phyloP scores from a whole-genome alignment of 2,888 invertebrate genomes.

The Apamea sordens region DNA sequence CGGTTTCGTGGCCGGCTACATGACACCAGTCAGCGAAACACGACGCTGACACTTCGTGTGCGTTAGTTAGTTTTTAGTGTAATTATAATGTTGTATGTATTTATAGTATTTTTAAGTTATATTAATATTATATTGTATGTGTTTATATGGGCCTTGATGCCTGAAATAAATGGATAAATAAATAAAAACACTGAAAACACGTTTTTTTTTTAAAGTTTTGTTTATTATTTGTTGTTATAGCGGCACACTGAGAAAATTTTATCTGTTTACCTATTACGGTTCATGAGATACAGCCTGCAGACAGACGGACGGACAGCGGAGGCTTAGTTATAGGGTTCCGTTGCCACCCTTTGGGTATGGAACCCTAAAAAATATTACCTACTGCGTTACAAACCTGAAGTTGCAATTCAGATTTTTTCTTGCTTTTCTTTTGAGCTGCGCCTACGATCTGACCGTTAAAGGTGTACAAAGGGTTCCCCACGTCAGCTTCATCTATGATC shows the following conservation, averaged over 20 bases:
- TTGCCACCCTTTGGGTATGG: neutral
- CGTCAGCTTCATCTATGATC: constrained; percentile 80
- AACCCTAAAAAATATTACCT: neutral
- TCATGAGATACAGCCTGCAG: neutral
- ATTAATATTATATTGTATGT: too few relatives aligned
- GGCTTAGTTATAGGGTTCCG: neutral
- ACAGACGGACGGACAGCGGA: neutral
- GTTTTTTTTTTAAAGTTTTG: neutral
- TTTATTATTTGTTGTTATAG: neutral
- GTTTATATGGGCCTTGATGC: too few relatives aligned
- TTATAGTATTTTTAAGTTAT: too few relatives aligned
- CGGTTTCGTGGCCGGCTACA: too few relatives aligned
- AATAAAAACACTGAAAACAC: neutral
- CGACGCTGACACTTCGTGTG: too few relatives aligned
- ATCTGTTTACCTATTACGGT: neutral
- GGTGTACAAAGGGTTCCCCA: constrained; percentile 79
- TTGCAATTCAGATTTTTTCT: constrained; percentile 83
- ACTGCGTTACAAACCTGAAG: constrained; percentile 70
- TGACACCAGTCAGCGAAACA: too few relatives aligned
- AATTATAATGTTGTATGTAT: too few relatives aligned
- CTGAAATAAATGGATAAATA: too few relatives aligned
- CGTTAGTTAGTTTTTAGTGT: too few relatives aligned
- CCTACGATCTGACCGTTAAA: constrained; percentile 82
- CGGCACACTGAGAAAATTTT: neutral
- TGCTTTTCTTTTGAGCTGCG: constrained; percentile 79